phyloP scores from a whole-genome alignment of 2,113 vertebrate genomes.

The Chitala chitala region DNA sequence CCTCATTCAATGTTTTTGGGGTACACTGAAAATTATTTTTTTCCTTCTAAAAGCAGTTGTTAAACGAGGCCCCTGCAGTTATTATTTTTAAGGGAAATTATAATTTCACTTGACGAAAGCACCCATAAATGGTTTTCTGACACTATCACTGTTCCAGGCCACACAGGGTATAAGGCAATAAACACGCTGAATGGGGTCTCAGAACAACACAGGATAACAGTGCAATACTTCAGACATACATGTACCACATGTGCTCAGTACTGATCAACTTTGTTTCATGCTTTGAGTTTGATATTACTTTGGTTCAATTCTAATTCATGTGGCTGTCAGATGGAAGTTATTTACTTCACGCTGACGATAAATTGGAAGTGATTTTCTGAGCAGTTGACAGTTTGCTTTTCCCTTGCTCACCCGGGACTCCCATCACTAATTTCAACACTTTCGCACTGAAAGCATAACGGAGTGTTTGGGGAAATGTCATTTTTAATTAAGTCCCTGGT shows the following conservation, averaged over 20 bases:
- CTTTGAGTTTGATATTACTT: constrained; percentile 31
- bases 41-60: too few relatives aligned
- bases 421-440: constrained; percentile 64
- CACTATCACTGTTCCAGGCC: too few relatives aligned
- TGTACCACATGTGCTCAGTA: neutral
- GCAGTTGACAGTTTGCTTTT: constrained; percentile 65
- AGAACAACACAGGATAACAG: too few relatives aligned
- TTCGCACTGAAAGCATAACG: constrained; percentile 51
- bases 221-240: too few relatives aligned
- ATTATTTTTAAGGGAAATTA: too few relatives aligned
- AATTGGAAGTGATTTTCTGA: constrained; percentile 55
- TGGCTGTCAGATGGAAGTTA: constrained; percentile 42
- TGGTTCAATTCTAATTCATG: constrained; percentile 29
- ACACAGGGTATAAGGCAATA: too few relatives aligned
- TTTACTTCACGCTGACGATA: constrained; percentile 50
- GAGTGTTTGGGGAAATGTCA: constrained; percentile 70
- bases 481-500: constrained; percentile 75
- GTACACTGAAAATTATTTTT: too few relatives aligned
- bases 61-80: too few relatives aligned
- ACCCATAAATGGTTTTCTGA: too few relatives aligned
- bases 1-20: too few relatives aligned
- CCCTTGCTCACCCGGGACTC: constrained; percentile 55
- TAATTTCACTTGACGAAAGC: too few relatives aligned
- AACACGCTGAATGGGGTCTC: too few relatives aligned
- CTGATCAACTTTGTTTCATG: constrained; percentile 40